Base-by-base conservation (phyloP, 2,888 invertebrate species). In the Caenorhabditis afra region DNA sequence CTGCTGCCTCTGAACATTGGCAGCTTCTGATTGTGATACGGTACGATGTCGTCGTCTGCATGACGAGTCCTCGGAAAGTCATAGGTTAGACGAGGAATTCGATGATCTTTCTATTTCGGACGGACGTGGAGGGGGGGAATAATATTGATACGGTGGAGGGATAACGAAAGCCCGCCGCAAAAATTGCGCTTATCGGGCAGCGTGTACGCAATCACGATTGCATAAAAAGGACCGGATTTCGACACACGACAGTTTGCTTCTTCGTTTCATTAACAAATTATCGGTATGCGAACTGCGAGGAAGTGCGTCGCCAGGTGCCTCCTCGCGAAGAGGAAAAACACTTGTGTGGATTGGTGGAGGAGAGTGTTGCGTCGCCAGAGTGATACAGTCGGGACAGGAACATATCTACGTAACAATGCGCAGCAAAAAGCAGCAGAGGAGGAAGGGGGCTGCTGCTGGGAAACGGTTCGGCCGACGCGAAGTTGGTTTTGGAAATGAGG, bases 401-500 rank as follows among this genome's bases (percentile, higher is more conserved):
- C 55, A 62, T 70, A 70, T 70, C 68, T 53, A 62, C 70, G 61
- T 70, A 70, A 71, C 64, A 71, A 62, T 55, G 61, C 66, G 65
- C 44, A 71, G 44, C 45, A 53, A 52, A 55, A 57, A 71, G 55
- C 22, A 11, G 50, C 37, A 16, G 39, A 57, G 35, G 44, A 68
- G 23, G 39, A 45, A 45, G 53, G 37, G 29, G 59, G 64, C 62
- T 64, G 71, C 57, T 64, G 71, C 49, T 71, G 71, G 71, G 71
- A 71, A 71, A 71, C 71, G 57, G 64, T 55, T 68, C 39, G 49
- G 23, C 23, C n/a, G 3, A 39, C 29, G 55, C 12, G n/a, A 64
- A 71, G 70, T 64, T 71, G 64, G 71, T 71, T 71, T 71, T 71
- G 71, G 71, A 71, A 74, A 74, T 65, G 65, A 65, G 73, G 65